Evolutionary conservation across 2,797 vertebrate genomes (phyloP).

Genomic region (Poeciliopsis paucimaculata): DNA sequence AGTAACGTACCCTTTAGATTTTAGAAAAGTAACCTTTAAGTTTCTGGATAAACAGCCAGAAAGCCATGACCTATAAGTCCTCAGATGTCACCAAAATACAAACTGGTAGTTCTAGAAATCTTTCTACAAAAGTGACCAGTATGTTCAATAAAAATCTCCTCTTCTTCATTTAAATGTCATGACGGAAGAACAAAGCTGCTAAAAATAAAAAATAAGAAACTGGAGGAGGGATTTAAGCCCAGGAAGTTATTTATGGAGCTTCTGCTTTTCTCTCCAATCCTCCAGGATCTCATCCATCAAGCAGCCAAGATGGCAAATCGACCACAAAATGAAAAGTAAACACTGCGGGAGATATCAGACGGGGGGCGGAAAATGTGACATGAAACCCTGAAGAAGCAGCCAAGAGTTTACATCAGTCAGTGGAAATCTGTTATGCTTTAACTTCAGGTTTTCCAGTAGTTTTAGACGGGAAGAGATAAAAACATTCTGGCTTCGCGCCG

Average conservation of each 20-base stretch:
- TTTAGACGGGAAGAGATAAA: not conserved
- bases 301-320: constrained; percentile 1
- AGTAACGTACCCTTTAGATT: not conserved
- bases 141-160: not conserved
- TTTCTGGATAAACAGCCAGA: not conserved
- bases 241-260: not conserved
- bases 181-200: not conserved
- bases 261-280: constrained; percentile 19
- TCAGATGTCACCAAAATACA: not conserved
- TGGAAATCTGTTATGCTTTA: not conserved
- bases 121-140: not conserved
- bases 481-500: not conserved
- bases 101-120: not conserved
- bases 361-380: constrained; percentile 11
- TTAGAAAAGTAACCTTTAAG: not conserved
- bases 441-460: constrained; percentile 8
- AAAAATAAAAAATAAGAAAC: not conserved
- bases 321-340: constrained; percentile 32
- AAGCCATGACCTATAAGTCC: not conserved
- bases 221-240: not conserved
- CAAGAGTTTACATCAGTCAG: constrained; percentile 8
- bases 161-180: not conserved
- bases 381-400: constrained; percentile 18
- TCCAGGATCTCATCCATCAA: constrained; percentile 34
- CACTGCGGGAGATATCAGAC: constrained; percentile 32